A percentile compares a stretch with the other conserved stretches of the same genome.
These are phyloP conservation scores for Psammodynastes pulverulentus DNA, from an alignment of 2,113 vertebrate species.

Conservation along the genomic window DNA sequence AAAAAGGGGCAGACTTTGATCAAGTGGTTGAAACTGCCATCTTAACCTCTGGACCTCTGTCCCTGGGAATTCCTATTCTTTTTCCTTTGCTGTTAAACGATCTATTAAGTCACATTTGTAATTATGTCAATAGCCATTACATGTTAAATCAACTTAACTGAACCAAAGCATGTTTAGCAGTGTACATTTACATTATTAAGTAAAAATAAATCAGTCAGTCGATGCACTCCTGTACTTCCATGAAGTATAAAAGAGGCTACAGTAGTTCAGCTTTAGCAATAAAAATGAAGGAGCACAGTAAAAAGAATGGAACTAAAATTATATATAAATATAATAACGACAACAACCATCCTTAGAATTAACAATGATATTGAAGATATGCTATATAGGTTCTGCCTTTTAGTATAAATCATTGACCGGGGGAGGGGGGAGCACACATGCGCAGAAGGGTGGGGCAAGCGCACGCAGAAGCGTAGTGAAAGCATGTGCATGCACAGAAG, in stretches of 20 bases:
- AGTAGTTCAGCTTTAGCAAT: not conserved
- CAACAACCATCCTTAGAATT: not conserved
- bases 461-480: too few relatives aligned
- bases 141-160: not conserved
- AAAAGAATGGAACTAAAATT: not conserved
- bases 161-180: not conserved
- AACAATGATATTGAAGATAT: not conserved
- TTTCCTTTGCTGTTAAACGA: not conserved
- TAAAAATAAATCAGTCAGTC: not conserved
- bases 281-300: not conserved
- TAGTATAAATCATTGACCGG: too few relatives aligned
- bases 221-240: not conserved
- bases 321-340: not conserved
- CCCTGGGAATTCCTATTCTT: not conserved
- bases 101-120: not conserved
- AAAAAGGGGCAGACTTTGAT: not conserved
- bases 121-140: not conserved
- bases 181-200: not conserved
- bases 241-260: not conserved
- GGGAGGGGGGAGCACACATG: too few relatives aligned
- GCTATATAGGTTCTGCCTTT: not conserved
- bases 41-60: not conserved
- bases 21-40: not conserved
- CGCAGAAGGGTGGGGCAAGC: too few relatives aligned
- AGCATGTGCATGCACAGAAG: too few relatives aligned